Percentiles rank a stretch among this genome's conserved stretches.
Conservation (phyloP, 2,113 vertebrate species). For the Hippoglossus stenolepis region DNA sequence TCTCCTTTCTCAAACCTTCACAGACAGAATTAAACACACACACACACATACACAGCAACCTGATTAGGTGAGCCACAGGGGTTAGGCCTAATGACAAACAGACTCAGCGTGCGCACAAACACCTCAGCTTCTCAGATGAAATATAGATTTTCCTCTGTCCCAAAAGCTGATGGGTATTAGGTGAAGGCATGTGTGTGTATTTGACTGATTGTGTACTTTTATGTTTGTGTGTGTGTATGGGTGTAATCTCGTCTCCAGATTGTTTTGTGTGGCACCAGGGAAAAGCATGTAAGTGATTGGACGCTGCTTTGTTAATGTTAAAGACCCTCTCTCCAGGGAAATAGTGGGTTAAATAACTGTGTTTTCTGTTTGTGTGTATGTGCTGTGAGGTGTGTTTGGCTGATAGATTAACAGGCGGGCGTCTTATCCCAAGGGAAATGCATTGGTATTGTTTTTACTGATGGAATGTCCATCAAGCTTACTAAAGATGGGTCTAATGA, state of each 20-base stretch:
- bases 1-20: constrained; percentile 17
- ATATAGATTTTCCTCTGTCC: constrained; percentile 81
- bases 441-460: constrained; percentile 47
- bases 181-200: constrained; percentile 52
- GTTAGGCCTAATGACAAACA: constrained; percentile 81
- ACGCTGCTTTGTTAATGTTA: constrained; percentile 71
- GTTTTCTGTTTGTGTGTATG: constrained; percentile 13
- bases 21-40: constrained; percentile 38
- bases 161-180: constrained; percentile 75
- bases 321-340: constrained; percentile 73
- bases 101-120: constrained; percentile 79
- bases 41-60: constrained; percentile 61
- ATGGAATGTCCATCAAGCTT: constrained; percentile 47
- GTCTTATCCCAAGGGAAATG: constrained; percentile 47
- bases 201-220: constrained; percentile 9
- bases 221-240: constrained; percentile 24
- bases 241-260: constrained; percentile 57
- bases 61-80: constrained; percentile 79
- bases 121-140: constrained; percentile 80
- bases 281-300: constrained; percentile 71
- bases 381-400: constrained; percentile 40
- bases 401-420: constrained; percentile 48
- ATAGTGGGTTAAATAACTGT: constrained; percentile 64
- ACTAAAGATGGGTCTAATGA: constrained; percentile 50
- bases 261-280: constrained; percentile 57